Conservation (phyloP, 2,113 vertebrate genomes). For the Macaca nemestrina region DNA sequence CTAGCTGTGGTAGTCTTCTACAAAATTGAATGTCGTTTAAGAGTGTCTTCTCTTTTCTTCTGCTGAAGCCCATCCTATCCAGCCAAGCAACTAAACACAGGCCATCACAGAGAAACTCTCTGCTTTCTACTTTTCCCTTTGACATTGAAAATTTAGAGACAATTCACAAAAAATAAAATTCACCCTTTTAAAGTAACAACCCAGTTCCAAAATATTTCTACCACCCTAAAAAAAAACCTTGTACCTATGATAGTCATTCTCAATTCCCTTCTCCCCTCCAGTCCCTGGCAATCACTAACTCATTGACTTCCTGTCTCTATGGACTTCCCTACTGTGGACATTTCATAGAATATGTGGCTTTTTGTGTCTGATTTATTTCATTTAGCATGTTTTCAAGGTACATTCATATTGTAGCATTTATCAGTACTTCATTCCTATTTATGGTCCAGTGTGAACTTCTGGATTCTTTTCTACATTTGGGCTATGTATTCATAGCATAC, state of each 20-base stretch:
- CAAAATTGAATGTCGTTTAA: neutral
- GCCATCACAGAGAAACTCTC: neutral
- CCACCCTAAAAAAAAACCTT: neutral
- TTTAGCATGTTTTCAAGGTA: neutral
- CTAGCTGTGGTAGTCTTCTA: neutral
- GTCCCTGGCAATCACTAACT: neutral
- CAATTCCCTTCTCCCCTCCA: too few relatives aligned
- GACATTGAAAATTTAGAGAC: neutral
- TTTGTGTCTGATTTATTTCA: neutral
- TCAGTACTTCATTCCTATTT: neutral
- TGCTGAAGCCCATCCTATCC: neutral
- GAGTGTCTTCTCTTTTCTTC: neutral
- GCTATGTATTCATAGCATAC: neutral
- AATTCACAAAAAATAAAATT: neutral
- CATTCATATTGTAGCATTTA: neutral
- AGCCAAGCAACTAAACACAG: neutral
- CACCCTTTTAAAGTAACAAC: neutral
- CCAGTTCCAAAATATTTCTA: conserved; percentile 14
- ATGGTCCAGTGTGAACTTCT: neutral
- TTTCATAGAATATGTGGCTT: neutral
- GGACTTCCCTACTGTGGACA: neutral
- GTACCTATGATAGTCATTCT: neutral
- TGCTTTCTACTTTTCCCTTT: neutral
- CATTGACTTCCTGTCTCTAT: neutral
- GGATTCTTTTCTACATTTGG: neutral